Conservation (phyloP, 1,140 invertebrate species). For the Manduca sexta region DNA sequence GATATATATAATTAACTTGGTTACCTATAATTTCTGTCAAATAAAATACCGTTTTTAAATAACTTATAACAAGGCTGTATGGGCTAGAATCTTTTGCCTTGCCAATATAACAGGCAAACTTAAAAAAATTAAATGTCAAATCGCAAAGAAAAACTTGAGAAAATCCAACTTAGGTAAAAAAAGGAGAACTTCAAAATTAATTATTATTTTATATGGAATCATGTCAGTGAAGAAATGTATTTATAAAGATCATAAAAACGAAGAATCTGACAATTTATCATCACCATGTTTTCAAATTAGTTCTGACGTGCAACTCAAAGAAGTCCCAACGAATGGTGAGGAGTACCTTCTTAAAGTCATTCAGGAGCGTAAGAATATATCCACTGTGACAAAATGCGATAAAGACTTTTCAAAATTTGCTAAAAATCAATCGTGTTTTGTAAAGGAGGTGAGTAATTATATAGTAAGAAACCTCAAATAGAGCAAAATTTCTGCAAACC, state of each 20-base stretch:
- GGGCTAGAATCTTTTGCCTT: no score
- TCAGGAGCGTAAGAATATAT: constrained; percentile 45
- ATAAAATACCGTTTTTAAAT: no score
- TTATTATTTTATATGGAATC: neutral
- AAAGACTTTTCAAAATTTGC: constrained; percentile 43
- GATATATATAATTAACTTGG: no score
- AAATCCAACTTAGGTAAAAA: no score
- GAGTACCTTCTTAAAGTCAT: constrained; percentile 58
- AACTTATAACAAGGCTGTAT: no score
- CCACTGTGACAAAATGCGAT: constrained; percentile 38
- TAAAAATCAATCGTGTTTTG: constrained; percentile 47
- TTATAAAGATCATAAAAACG: constrained; percentile 22
- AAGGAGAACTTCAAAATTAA: no score
- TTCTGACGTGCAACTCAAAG: constrained; percentile 41
- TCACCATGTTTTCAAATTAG: constrained; percentile 47
- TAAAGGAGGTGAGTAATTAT: constrained; percentile 39
- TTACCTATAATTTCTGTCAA: no score
- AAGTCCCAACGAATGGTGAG: constrained; percentile 51
- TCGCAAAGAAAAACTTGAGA: no score
- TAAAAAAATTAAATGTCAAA: no score
- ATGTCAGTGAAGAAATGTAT: constrained; percentile 31
- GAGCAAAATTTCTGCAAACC: no score
- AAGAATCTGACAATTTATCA: constrained; percentile 27
- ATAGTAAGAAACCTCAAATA: no score
- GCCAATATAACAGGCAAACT: no score